Evolutionary conservation across 1,140 invertebrate genomes (phyloP).

Genomic region (Diabrotica virgifera): DNA sequence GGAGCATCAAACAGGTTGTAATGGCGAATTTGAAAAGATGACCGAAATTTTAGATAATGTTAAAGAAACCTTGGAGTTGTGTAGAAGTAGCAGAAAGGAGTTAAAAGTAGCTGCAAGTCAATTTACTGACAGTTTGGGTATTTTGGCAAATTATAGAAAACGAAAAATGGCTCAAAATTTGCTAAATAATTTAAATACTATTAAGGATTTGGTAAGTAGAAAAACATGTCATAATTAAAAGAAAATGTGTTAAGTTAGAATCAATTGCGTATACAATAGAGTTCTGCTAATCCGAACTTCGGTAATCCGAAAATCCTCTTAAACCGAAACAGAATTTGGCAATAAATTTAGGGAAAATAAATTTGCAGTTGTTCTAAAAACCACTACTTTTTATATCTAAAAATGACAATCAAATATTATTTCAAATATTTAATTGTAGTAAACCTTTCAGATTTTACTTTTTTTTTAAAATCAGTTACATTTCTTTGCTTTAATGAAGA

Average conservation of each 20-base stretch:
- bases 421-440: too few relatives aligned
- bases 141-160: constrained; percentile 84
- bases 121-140: constrained; percentile 81
- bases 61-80: constrained; percentile 66
- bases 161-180: constrained; percentile 75
- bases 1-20: constrained; percentile 82
- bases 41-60: constrained; percentile 73
- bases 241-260: too few relatives aligned
- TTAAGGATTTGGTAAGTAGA: constrained; percentile 72
- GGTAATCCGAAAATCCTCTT: too few relatives aligned
- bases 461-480: constrained; percentile 1
- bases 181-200: constrained; percentile 74
- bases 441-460: too few relatives aligned
- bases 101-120: constrained; percentile 73
- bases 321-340: too few relatives aligned
- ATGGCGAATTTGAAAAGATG: constrained; percentile 79
- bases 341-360: too few relatives aligned
- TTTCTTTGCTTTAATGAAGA: too few relatives aligned
- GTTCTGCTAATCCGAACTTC: too few relatives aligned
- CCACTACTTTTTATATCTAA: too few relatives aligned
- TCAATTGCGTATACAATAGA: too few relatives aligned
- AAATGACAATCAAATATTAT: too few relatives aligned
- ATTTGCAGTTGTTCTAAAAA: too few relatives aligned
- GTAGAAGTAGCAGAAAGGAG: constrained; percentile 66
- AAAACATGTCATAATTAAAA: neutral